A percentile compares a stretch with the other conserved stretches of the same genome.
These are phyloP conservation scores for Gopherus flavomarginatus DNA, from an alignment of 2,113 vertebrate genomes.

Conservation along the genomic window DNA sequence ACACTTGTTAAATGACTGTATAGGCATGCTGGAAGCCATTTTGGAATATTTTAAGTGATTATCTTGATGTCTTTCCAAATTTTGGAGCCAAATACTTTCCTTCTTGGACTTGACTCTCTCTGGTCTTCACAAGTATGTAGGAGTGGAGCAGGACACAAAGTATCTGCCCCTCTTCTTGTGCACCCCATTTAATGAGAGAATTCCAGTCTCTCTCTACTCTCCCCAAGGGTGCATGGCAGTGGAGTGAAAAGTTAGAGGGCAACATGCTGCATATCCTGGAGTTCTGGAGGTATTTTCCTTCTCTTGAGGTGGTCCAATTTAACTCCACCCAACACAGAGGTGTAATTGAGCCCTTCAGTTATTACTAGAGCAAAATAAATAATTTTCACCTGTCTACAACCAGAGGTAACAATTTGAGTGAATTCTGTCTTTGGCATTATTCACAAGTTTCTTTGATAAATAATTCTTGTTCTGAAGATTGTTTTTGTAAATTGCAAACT, in stretches of 20 bases:
- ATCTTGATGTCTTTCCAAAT: not conserved
- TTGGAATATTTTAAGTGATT: not conserved
- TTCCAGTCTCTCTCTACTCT: rapidly evolving
- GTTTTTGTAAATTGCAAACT: constrained; percentile 46
- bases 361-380: not conserved
- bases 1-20: not conserved
- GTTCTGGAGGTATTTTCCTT: not conserved
- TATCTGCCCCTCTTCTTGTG: rapidly evolving
- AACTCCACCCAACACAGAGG: not conserved
- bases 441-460: constrained; percentile 32
- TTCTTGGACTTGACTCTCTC: not conserved
- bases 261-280: not conserved
- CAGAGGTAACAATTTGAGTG: not conserved
- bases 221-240: not conserved
- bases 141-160: not conserved
- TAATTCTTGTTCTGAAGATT: constrained; percentile 26
- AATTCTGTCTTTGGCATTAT: constrained; percentile 20
- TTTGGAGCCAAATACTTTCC: not conserved
- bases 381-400: not conserved
- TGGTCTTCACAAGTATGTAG: not conserved
- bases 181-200: not conserved
- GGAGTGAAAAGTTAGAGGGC: not conserved
- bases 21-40: not conserved
- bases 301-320: not conserved
- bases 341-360: not conserved